Evolutionary conservation across 2,113 vertebrate genomes (phyloP), one percentile per base, ranked within the genome.

Genomic region (Nansenia antarctica): DNA sequence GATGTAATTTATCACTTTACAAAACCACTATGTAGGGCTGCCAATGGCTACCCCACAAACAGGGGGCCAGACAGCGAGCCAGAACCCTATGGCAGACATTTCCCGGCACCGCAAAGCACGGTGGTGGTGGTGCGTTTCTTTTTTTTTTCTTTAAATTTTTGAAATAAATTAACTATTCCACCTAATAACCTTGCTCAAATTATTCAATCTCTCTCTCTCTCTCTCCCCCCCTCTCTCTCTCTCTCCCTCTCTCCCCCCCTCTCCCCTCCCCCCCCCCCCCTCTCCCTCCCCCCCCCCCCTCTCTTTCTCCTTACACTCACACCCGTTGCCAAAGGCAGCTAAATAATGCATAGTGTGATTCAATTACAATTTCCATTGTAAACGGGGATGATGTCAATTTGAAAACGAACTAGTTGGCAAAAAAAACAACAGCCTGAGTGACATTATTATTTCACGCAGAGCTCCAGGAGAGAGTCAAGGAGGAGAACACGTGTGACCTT

Each of bases 291-390:
- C 22, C 9, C 32, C 9, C 32, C 9, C 32, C 9, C 32, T 35
- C 34, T 35, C 34, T 35, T 29, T 4, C 11, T 31, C 20, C n/a
- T 57, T 11, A 14, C 4, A 5, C 71, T 31, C 27, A 34, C 24
- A 74, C 69, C 69, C 72, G 70, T 78, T 80, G 74, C 71, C 81
- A 83, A 81, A 72, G 65, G 54, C 74, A 79, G 69, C 75, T 81
- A 77, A 62, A 70, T 35, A 85, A 69, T 82, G 69, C 59, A 84
- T 32, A 47, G 66, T 32, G 47, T 75, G 70, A 88, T 85, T 80
- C 69, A 84, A 84, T 87, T 81, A 79, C 49, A 75, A 70, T 84
- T 76, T 76, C 45, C 73, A 67, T 82, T 82, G 73, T 84, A 82
- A 76, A 79, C 78, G 55, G 58, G 34, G 70, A 69, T 70, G 61